Percentiles rank a stretch among this genome's conserved stretches.
Conservation (phyloP, 2,888 invertebrate species). For the Drosophila nr. perissopoda region DNA sequence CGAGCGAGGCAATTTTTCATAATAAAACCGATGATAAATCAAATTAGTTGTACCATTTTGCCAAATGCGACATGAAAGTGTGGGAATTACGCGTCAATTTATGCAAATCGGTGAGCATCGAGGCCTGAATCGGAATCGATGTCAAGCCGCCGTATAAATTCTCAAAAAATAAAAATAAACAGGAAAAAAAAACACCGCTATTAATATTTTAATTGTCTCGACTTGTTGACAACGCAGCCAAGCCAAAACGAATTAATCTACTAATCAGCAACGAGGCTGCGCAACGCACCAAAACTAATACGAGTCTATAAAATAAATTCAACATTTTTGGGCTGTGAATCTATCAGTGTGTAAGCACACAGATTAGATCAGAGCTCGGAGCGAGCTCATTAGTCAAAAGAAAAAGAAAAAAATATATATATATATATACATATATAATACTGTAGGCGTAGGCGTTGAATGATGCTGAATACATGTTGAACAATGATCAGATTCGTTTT, state of each 20-base stretch:
- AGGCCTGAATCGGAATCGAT: conserved; percentile 48
- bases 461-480: conserved; percentile 19
- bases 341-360: conserved; percentile 26
- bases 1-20: conserved; percentile 56
- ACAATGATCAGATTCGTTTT: conserved; percentile 12
- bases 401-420: not conserved
- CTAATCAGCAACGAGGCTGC: conserved; percentile 73
- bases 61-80: conserved; percentile 74
- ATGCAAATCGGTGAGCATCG: conserved; percentile 63
- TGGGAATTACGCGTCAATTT: conserved; percentile 75
- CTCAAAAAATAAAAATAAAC: conserved; percentile 20
- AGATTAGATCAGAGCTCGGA: conserved; percentile 47
- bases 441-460: conserved; percentile 60
- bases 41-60: conserved; percentile 70
- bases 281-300: conserved; percentile 30
- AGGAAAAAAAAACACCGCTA: conserved; percentile 25
- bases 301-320: not conserved
- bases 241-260: conserved; percentile 65
- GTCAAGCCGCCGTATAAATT: conserved; percentile 39
- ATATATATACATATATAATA: not conserved
- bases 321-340: conserved; percentile 34
- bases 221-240: conserved; percentile 69
- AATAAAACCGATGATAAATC: conserved; percentile 70
- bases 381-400: conserved; percentile 58
- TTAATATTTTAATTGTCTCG: conserved; percentile 76